Evolutionary conservation across 2,888 invertebrate species (phyloP), one percentile per base, ranked within the genome.

Genomic region (Toxonevra muliebris): DNA sequence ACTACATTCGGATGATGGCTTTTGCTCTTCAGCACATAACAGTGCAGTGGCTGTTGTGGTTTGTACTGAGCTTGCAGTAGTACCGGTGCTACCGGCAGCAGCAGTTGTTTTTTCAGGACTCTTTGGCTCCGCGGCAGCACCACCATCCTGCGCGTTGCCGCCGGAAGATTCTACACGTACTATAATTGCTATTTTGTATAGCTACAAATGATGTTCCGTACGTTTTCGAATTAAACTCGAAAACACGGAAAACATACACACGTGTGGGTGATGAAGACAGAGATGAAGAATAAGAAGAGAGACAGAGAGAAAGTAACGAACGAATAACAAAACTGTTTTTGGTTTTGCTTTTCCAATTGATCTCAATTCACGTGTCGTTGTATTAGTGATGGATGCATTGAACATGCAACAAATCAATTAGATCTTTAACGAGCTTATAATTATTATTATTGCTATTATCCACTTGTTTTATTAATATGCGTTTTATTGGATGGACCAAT

Each of bases 161-260:
- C 76, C 77, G 76, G 79, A 76, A 73, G 78, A 75, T 74, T 80
- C 80, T 70, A 79, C 80, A 72, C 80, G 77, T 76, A 80, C 80
- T 78, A 80, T 80, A 76, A 80, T 80, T 73, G 80, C 80, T 76
- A 80, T 76, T 75, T 76, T 76, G 76, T 72, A 71, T 69, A 71
- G 65, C 66, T 57, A 65, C 64, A 43, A 63, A 66, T 68, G 63
- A 73, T 69, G 68, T 71, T 71, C 73, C 74, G 73, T 68, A 43
- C 52, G 71, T 70, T 74, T 73, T 71, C 70, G 72, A 73, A 68
- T 63, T 55, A 60, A 53, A 57, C 48, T 71, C 73, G 71, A 73
- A 73, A 71, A 69, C 71, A 69, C 71, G 73, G 69, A 71, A 71
- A 64, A 66, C 65, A 58, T 30, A 57, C 50, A 45, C 11, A 65